A percentile compares a stretch with the other conserved stretches of the same genome.
Conservation (phyloP, 2,888 invertebrate species). For the Lochmaea capreae region DNA sequence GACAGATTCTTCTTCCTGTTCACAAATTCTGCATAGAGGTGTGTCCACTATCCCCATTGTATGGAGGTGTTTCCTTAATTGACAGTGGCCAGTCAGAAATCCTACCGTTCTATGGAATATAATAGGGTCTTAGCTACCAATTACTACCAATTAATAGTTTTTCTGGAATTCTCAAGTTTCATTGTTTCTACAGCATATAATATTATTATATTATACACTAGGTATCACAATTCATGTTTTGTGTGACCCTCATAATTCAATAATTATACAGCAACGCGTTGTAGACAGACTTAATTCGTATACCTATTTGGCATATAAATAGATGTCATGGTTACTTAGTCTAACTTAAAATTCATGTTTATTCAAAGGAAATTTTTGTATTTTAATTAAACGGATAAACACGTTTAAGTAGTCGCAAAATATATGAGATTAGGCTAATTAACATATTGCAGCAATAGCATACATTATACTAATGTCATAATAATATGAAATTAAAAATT, state of each 20-base stretch:
- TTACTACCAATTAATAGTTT: too few relatives aligned
- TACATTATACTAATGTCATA: slow-evolving; percentile 4
- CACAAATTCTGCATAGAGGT: too few relatives aligned
- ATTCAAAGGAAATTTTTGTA: background rate
- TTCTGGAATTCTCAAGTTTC: background rate
- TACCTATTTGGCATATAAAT: background rate
- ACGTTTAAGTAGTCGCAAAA: background rate
- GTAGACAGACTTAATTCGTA: background rate
- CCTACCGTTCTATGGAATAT: too few relatives aligned
- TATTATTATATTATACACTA: background rate
- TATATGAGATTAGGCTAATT: background rate
- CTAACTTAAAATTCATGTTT: background rate
- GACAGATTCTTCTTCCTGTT: too few relatives aligned
- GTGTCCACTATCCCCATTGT: too few relatives aligned
- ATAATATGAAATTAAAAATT: background rate
- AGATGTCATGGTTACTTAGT: background rate
- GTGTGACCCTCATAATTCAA: background rate
- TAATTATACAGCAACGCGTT: background rate
- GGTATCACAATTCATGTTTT: too few relatives aligned
- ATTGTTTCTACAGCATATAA: background rate
- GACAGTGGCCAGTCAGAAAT: too few relatives aligned
- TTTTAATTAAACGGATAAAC: background rate
- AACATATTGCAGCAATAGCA: background rate
- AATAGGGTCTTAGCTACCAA: too few relatives aligned
- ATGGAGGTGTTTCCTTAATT: too few relatives aligned